Percentiles rank a stretch among this genome's conserved stretches.
Evolutionary conservation across 2,113 vertebrate species (phyloP).

Genomic region (Zootoca vivipara): DNA sequence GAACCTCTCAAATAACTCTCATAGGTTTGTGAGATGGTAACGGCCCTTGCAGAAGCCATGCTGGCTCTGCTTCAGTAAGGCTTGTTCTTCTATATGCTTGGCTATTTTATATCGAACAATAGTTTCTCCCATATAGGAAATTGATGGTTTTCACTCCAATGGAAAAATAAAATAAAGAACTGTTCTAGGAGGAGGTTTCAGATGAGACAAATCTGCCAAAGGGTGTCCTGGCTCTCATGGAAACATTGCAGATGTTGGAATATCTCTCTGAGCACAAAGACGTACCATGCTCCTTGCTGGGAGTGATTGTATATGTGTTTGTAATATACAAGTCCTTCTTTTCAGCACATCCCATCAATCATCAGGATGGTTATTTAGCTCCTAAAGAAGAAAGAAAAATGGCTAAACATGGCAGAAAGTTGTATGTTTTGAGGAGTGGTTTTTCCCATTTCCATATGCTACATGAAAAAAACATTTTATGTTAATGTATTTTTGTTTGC

Average conservation of each 20-base stretch:
- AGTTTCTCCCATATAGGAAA: not conserved
- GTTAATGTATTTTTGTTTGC: not conserved
- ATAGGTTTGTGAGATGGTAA: no score
- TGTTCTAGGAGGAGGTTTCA: not conserved
- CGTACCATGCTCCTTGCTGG: no score
- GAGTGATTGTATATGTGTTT: not conserved
- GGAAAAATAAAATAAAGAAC: not conserved
- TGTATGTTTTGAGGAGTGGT: not conserved
- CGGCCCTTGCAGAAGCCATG: no score
- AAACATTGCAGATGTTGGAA: not conserved
- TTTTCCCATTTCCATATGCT: not conserved
- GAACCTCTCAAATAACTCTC: no score
- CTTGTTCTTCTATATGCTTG: no score
- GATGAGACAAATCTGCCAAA: not conserved
- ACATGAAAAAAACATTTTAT: not conserved
- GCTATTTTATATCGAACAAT: no score
- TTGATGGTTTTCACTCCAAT: not conserved
- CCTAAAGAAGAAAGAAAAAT: not conserved
- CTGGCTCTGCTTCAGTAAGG: no score
- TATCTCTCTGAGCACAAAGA: no score
- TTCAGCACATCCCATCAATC: not conserved
- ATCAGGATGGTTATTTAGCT: not conserved
- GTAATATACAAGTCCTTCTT: no score
- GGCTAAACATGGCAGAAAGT: no score
- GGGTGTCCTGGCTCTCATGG: not conserved